These are phyloP conservation scores for Chanos chanos DNA, from an alignment of 2,797 vertebrate species.

Conservation along the genomic window DNA sequence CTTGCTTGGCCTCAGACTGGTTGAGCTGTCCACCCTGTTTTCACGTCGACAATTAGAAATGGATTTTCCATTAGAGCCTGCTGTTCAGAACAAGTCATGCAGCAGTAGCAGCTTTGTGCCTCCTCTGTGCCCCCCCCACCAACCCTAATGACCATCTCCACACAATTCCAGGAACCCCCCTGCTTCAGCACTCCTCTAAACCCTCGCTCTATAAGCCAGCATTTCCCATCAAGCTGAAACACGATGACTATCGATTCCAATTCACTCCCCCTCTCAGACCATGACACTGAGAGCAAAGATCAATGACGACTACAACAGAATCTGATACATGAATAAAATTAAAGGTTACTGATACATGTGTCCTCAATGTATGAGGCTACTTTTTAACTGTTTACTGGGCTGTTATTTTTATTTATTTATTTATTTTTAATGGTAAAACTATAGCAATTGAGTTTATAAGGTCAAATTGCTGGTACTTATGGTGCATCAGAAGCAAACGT, in stretches of 20 bases:
- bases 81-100: slow-evolving; percentile 57
- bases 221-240: slow-evolving; percentile 20
- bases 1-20: slow-evolving; percentile 30
- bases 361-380: no score
- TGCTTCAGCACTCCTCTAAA: not conserved
- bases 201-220: not conserved
- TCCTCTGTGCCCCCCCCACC: slow-evolving; percentile 37
- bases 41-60: slow-evolving; percentile 56
- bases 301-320: not conserved
- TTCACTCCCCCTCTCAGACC: not conserved
- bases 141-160: slow-evolving; percentile 55
- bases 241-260: slow-evolving; percentile 20
- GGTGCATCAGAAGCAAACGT: not conserved
- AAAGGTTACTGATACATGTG: no score
- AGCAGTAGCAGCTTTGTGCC: slow-evolving; percentile 38
- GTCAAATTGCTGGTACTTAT: no score
- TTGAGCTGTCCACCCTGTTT: slow-evolving; percentile 45
- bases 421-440: no score
- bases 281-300: not conserved
- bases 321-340: not conserved
- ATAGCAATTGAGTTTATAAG: no score
- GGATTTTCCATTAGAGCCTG: slow-evolving; percentile 56
- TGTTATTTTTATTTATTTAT: no score
- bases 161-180: slow-evolving; percentile 25
- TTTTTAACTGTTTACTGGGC: no score